Percentiles rank a stretch among this genome's conserved stretches.
Conservation (phyloP, 2,797 vertebrate genomes). For the Pogonophryne albipinna region DNA sequence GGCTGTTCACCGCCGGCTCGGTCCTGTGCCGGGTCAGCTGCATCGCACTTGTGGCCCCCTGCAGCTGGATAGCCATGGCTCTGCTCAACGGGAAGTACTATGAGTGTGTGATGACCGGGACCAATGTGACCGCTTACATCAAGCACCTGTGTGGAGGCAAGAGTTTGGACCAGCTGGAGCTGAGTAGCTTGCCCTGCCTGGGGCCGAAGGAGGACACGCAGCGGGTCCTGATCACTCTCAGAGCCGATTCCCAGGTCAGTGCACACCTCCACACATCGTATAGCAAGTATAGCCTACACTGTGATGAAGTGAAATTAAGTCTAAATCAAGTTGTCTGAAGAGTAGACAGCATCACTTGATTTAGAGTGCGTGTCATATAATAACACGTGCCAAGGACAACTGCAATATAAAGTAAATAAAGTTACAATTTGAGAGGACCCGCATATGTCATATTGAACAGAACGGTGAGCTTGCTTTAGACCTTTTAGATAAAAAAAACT, state of each 20-base stretch:
- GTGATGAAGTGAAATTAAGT: background rate
- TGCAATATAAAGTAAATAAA: no score
- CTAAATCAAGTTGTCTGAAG: background rate
- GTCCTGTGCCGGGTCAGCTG: constrained; percentile 50
- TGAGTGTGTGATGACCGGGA: constrained; percentile 79
- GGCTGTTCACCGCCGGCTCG: background rate
- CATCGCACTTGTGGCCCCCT: constrained; percentile 76
- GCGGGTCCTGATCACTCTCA: constrained; percentile 53
- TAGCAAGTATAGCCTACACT: no score
- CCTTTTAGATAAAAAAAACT: no score
- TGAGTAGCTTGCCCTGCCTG: constrained; percentile 78
- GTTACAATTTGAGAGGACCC: no score
- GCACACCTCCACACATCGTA: background rate
- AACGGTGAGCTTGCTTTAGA: no score
- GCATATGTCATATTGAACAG: no score
- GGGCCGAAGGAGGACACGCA: accelerated
- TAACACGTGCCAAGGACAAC: no score
- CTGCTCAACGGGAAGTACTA: constrained; percentile 85
- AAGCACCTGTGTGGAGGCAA: constrained; percentile 42
- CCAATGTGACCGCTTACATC: constrained; percentile 29
- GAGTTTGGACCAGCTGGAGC: accelerated
- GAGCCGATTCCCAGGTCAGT: constrained; percentile 75
- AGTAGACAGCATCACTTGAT: background rate
- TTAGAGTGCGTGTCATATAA: no score
- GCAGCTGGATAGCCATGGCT: constrained; percentile 86